Conservation (phyloP, 2,113 vertebrate species). For the Pollimyrus isidori region DNA sequence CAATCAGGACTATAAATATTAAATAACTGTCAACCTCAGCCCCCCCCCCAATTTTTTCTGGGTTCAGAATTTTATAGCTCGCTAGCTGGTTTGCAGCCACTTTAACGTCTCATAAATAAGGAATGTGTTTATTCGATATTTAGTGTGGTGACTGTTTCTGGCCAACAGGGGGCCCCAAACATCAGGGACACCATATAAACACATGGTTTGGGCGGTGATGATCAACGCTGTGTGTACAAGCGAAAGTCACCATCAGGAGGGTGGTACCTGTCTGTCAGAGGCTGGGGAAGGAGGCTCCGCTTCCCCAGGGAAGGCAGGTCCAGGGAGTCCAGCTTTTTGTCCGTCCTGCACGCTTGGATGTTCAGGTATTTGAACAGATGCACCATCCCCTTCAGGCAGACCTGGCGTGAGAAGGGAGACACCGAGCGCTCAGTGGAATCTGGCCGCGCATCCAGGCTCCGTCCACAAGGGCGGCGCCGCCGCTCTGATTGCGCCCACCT, state of each 20-base stretch:
- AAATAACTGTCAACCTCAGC: neutral
- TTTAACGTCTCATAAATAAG: neutral
- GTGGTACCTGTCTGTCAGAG: constrained; percentile 85
- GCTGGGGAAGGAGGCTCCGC: constrained; percentile 85
- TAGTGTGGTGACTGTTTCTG: neutral
- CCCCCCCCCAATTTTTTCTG: neutral
- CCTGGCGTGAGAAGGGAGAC: constrained; percentile 54
- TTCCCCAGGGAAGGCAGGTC: constrained; percentile 86
- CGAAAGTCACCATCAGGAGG: neutral
- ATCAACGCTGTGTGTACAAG: neutral
- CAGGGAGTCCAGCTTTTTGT: constrained; percentile 95
- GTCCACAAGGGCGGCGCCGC: neutral
- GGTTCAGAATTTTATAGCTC: neutral
- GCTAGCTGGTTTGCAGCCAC: neutral
- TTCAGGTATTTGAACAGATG: constrained; percentile 98
- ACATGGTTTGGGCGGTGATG: too few species aligned
- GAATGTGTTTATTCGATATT: neutral
- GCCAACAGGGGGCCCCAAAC: neutral
- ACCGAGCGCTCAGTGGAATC: neutral
- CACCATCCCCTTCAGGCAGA: constrained; percentile 95
- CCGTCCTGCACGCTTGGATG: constrained; percentile 87
- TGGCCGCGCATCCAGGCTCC: too few species aligned
- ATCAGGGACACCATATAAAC: neutral
- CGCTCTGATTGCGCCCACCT: constrained; percentile 60
- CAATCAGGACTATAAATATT: neutral